Conservation (phyloP, 2,113 vertebrate genomes). For the Pagrus major region DNA sequence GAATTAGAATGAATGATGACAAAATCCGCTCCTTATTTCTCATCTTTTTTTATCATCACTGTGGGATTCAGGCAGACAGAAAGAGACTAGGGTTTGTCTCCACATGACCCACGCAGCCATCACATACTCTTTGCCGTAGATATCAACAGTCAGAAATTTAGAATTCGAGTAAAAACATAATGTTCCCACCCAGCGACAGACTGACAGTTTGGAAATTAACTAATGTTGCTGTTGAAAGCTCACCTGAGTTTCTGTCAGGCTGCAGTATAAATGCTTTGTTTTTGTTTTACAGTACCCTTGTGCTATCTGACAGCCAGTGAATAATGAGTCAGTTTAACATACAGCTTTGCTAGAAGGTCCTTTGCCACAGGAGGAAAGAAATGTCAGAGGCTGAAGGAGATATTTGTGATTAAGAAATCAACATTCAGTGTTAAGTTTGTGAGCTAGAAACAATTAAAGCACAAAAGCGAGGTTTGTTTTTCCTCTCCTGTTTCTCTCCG, state of each 20-base stretch:
- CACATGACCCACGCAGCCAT: background rate
- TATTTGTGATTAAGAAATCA: slow-evolving; percentile 8
- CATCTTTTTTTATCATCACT: slow-evolving; percentile 12
- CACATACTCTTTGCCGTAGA: background rate
- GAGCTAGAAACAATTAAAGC: background rate
- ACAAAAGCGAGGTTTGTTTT: background rate
- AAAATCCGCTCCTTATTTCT: slow-evolving; percentile 50
- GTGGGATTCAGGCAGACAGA: background rate
- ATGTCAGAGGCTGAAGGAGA: slow-evolving; percentile 6
- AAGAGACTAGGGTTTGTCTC: slow-evolving; percentile 7
- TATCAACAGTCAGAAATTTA: background rate
- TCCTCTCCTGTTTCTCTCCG: background rate
- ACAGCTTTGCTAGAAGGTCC: slow-evolving; percentile 13
- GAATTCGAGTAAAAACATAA: background rate
- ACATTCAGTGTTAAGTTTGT: background rate
- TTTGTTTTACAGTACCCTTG: slow-evolving; percentile 53
- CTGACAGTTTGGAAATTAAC: slow-evolving; percentile 27
- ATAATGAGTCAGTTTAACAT: slow-evolving; percentile 39
- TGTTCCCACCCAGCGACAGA: background rate
- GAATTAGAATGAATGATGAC: slow-evolving; percentile 69
- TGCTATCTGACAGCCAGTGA: slow-evolving; percentile 37
- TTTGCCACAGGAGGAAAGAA: slow-evolving; percentile 4
- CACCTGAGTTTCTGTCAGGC: slow-evolving; percentile 39
- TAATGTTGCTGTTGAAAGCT: slow-evolving; percentile 37
- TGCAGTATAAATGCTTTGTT: slow-evolving; percentile 21